Evolutionary conservation across 2,797 vertebrate genomes (phyloP), one percentile per base, ranked within the genome.

Genomic region (Miichthys miiuy): DNA sequence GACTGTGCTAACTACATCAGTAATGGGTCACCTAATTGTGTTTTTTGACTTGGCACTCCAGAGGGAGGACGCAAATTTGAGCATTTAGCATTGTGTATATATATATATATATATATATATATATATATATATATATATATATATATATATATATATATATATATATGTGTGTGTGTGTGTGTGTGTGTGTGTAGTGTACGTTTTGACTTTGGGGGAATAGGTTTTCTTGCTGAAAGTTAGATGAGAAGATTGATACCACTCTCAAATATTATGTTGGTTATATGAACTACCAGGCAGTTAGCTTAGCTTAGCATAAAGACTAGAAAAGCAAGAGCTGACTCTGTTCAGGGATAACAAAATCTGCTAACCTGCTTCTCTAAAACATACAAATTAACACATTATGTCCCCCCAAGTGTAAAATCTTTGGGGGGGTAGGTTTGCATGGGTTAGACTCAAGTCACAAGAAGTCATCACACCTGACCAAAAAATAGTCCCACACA

Each of bases 1-100:
- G 71, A 75, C 50, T 65, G 52, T 16, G 51, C 63, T 82, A 63
- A 77, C 75, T 61, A 69, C 38, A 54, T 57, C 84, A 20, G 75
- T 88, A 87, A 88, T 75, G 65, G 70, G 25, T 60, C 73, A 75
- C 72, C 70, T 84, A 83, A 87, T 72, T 82, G 79, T 83, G 66
- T 67, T 80, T 73, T 77, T 62, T 13, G 47, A 23, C 16, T 61
- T n/a, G 4, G 46, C 13, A 27, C 41, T 58, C 27, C n/a, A 55
- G 34, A 55, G 25, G 23, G 41, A 34, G 65, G 25, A 50, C 16
- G 27, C 50, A 70, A 42, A 70, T 50, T 56, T 60, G 2, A 6
- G 42, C 5, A 54, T 0, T 50, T 17, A 42, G 62, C 11, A 38
- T 34, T 6, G 5, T 34, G 1, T 34, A 34, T 6, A 7, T 30